Base-by-base conservation (phyloP, 2,888 invertebrate species). In the Dermolepida albohirtum region DNA sequence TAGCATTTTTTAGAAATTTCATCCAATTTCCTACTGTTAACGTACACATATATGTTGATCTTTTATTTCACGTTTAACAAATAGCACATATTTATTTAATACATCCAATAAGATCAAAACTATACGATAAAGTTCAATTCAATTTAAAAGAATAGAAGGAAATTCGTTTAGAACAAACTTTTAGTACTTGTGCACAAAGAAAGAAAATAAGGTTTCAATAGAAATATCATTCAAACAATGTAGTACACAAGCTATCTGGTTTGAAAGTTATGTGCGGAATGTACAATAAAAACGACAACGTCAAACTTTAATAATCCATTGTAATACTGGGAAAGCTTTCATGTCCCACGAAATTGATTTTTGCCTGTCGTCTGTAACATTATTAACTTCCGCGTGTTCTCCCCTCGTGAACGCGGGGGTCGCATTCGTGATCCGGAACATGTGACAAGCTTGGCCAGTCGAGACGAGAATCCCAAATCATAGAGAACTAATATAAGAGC, bases 251-350 rank as follows among this genome's bases (percentile, higher is more conserved):
- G 52, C 52, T 29, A 12, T 34, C 52, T 29, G 34, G 29, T 14
- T n/a, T 7, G 22, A 34, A 5, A 49, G 49, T 22, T 49, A 49
- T 49, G 16, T n/a, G 22, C 41, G 43, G 57, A 57, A 57, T 57
- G 41, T 57, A 57, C 57, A 57, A 43, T 44, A 44, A 57, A 44
- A 57, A 17, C 41, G 57, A 43, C 57, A 57, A 57, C 57, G 43
- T 57, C 57, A 57, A 57, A 57, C 57, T 57, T 57, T 57, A 57
- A 57, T 57, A 57, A 57, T 57, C 57, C 57, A 43, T 27, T 43
- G 57, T 43, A 57, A 43, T 43, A 44, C 57, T 39, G 43, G 41
- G 22, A 43, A 27, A 57, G 57, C 44, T 57, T 57, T 57, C 43
- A 57, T 43, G 14, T 43, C 22, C 39, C 27, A 17, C 57, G 43